Evolutionary conservation across 1,140 invertebrate genomes (phyloP), one percentile per base, ranked within the genome.

Genomic region (Drosophila ohnishii): DNA sequence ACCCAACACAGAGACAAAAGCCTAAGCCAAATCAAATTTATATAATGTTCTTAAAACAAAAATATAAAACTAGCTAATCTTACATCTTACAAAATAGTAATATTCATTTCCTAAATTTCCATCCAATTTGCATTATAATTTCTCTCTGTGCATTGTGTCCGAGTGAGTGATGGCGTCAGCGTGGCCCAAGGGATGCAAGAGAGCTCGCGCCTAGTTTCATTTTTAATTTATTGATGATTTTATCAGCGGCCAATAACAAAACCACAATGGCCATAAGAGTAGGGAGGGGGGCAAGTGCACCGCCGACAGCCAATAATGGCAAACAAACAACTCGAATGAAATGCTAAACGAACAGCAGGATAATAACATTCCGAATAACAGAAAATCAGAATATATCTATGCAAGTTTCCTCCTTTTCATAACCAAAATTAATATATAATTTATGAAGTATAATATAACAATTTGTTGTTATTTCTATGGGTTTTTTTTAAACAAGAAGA

Each of bases 161-260:
- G 51, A 55, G 28, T 72, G 78, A 80, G 48, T 80, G 78, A 80
- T 65, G 64, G 72, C 42, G 22, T 47, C 13, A 58, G 65, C 74
- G 58, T 77, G 65, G 35, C 65, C 35, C 44, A 16, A 55, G 39
- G 55, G 51, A 32, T 7, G 55, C 25, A 28, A 8, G 19, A 28
- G 0, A 22, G n/a, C 14, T 35, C 55, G 60, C 51, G 61, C 65
- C 78, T 81, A 76, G 78, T 76, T 81, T 76, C 72, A 58, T 80
- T 80, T 80, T 80, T 81, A 81, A 81, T 81, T 81, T 81, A 81
- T 81, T 81, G 78, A 77, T 80, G 72, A 81, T 81, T 81, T 81
- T 81, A 81, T 81, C 78, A 66, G 51, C 72, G 78, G 58, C 66
- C 78, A 81, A 80, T 76, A 80, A 76, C 78, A 76, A 80, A 80